These are phyloP conservation scores for Mionectes macconnelli DNA, from an alignment of 2,113 vertebrate species.

Conservation along the genomic window DNA sequence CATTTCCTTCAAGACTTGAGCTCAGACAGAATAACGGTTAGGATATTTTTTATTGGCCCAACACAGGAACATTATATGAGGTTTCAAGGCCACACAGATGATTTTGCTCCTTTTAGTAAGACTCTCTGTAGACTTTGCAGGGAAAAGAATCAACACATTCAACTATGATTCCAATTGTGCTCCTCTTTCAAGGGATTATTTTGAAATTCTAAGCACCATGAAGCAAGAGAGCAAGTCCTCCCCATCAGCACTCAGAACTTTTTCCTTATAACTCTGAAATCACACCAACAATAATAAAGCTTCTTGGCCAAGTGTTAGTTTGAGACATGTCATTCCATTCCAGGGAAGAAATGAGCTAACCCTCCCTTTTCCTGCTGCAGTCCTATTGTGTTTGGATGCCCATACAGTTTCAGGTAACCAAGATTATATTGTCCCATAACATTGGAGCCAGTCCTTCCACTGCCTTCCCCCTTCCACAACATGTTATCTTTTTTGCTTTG, in stretches of 20 bases:
- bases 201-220: slow-evolving; percentile 5
- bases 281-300: slow-evolving; percentile 14
- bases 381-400: background rate
- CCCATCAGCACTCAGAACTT: background rate
- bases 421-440: background rate
- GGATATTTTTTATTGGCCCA: slow-evolving; percentile 66
- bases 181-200: slow-evolving; percentile 16
- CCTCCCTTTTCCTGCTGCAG: background rate
- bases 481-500: background rate
- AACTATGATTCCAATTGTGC: slow-evolving; percentile 11
- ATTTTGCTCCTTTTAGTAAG: slow-evolving; percentile 1
- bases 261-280: slow-evolving; percentile 28
- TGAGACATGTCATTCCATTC: background rate
- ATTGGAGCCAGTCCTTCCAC: background rate
- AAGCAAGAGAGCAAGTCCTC: slow-evolving; percentile 13
- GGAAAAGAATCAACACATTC: slow-evolving; percentile 29
- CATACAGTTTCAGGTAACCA: background rate
- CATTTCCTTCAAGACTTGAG: slow-evolving; percentile 55
- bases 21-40: slow-evolving; percentile 43
- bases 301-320: background rate
- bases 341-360: background rate
- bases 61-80: slow-evolving; percentile 56
- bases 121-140: background rate
- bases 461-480: background rate
- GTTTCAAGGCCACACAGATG: slow-evolving; percentile 62